Conservation (phyloP, 2,113 vertebrate genomes). For the Axis porcinus region DNA sequence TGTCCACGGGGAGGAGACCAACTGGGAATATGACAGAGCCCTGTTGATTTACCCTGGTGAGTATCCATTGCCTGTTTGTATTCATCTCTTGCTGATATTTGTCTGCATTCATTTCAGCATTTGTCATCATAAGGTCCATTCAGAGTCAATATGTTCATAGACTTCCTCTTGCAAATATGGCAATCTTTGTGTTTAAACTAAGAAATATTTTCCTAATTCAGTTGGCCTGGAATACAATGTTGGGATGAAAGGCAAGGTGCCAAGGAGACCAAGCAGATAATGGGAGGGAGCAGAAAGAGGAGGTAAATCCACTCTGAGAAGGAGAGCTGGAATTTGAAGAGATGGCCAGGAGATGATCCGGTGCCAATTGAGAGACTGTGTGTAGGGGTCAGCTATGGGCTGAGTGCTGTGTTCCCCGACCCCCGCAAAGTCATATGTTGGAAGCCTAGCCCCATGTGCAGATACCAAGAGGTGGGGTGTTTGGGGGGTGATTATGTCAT, state of each 20-base stretch:
- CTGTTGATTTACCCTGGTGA: not conserved
- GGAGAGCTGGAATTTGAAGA: not conserved
- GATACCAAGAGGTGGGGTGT: not conserved
- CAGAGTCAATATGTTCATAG: not conserved
- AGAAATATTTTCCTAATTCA: not conserved
- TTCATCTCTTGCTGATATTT: not conserved
- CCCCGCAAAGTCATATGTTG: too few relatives aligned
- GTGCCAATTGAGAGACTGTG: not conserved
- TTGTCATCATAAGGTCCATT: not conserved
- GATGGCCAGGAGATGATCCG: not conserved
- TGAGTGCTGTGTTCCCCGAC: not conserved
- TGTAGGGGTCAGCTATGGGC: not conserved
- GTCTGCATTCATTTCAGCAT: not conserved
- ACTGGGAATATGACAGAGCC: not conserved
- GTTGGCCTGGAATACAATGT: not conserved
- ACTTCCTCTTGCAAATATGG: not conserved
- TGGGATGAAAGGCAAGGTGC: not conserved
- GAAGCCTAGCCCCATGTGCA: accelerated
- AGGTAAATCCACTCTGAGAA: not conserved
- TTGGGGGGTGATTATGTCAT: not conserved
- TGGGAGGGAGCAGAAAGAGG: not conserved
- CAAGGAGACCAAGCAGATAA: not conserved
- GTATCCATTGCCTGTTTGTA: not conserved
- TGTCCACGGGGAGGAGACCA: not conserved
- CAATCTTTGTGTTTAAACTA: not conserved